Evolutionary conservation across 2,888 invertebrate genomes (phyloP).

Genomic region (Lepidonotus clava): DNA sequence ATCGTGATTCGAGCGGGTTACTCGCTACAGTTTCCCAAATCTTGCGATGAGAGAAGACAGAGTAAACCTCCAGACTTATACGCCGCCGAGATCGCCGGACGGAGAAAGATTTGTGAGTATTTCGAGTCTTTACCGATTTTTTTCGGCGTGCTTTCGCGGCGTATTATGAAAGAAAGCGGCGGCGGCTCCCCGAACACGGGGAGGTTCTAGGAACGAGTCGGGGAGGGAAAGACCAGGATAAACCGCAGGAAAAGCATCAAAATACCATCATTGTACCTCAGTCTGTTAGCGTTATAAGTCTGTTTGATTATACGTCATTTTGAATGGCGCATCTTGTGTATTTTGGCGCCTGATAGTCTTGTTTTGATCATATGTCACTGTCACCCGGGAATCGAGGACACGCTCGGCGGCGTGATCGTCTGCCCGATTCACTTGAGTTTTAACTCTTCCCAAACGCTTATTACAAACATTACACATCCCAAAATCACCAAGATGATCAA

Average conservation of each 20-base stretch:
- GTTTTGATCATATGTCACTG: no score
- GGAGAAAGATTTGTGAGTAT: conserved; percentile 16
- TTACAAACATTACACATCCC: no score
- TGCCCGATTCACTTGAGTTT: no score
- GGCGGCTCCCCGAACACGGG: neutral
- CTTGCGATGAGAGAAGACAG: conserved; percentile 25
- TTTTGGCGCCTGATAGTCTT: no score
- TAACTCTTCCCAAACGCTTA: no score
- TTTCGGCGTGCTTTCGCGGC: neutral
- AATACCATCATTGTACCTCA: no score
- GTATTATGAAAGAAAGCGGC: neutral
- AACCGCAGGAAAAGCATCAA: neutral
- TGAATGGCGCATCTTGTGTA: no score
- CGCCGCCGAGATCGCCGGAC: conserved; percentile 30
- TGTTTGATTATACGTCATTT: no score
- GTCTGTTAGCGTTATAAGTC: no score
- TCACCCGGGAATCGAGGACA: no score
- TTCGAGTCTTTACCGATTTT: neutral
- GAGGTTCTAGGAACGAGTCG: neutral
- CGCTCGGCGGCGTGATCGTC: no score
- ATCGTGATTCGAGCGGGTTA: conserved; percentile 29
- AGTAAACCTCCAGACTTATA: neutral
- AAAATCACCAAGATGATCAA: no score
- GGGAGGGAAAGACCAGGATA: neutral
- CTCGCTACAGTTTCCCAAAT: conserved; percentile 11